phyloP scores from a whole-genome alignment of 2,797 vertebrate species.

The Myotis myotis region DNA sequence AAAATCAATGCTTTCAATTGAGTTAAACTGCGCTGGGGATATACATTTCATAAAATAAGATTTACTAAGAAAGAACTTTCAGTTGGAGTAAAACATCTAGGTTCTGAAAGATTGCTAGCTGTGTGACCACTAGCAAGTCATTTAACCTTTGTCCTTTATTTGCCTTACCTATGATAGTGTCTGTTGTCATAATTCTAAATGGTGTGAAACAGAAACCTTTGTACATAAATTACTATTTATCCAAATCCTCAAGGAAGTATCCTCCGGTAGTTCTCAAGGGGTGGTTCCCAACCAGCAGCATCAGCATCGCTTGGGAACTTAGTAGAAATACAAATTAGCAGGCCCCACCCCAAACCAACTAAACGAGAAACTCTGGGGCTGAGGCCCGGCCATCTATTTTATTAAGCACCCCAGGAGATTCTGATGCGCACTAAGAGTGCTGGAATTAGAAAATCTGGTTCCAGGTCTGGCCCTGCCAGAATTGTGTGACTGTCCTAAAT shows the following conservation, averaged over 20 bases:
- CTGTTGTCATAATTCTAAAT: conserved; percentile 26
- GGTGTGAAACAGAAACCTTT: background rate
- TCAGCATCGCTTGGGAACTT: background rate
- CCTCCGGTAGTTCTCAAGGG: background rate
- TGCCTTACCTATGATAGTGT: background rate
- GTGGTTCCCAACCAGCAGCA: background rate
- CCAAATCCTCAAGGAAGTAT: background rate
- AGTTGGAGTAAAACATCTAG: conserved; percentile 14
- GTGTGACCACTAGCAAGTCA: background rate
- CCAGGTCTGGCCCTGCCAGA: background rate
- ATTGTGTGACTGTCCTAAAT: background rate
- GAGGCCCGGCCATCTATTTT: background rate
- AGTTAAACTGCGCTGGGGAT: background rate
- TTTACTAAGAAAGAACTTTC: conserved; percentile 30
- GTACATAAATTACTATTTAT: conserved; percentile 25
- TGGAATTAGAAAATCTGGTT: background rate
- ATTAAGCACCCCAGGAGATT: background rate
- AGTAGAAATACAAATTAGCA: background rate
- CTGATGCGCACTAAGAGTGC: background rate
- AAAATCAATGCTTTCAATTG: conserved; percentile 24
- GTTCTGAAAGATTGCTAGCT: conserved; percentile 26
- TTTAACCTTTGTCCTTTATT: conserved; percentile 1
- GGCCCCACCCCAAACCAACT: background rate
- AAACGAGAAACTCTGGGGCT: background rate
- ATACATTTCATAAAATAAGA: background rate